phyloP scores from a whole-genome alignment of 2,113 vertebrate species.

The Hydropotes inermis region DNA sequence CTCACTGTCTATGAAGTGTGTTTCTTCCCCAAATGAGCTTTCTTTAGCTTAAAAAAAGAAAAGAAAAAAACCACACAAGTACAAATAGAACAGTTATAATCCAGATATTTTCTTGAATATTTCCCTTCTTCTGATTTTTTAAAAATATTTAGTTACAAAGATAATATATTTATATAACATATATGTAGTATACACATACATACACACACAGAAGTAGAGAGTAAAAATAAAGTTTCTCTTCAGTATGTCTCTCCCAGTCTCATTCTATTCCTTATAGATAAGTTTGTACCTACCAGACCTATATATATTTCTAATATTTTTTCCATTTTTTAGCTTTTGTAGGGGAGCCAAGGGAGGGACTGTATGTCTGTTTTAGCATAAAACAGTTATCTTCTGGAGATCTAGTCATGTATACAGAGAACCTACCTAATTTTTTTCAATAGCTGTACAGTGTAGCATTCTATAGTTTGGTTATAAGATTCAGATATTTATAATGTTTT shows the following conservation, averaged over 20 bases:
- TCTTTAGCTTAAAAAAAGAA: not conserved
- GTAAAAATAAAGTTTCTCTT: not conserved
- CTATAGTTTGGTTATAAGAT: not conserved
- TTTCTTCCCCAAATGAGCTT: not conserved
- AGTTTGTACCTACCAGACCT: not conserved
- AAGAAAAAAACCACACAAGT: not conserved
- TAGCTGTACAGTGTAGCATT: not conserved
- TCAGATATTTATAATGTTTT: not conserved
- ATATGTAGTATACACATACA: not conserved
- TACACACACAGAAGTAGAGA: not conserved
- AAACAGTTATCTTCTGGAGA: not conserved
- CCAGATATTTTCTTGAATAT: not conserved
- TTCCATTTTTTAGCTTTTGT: conserved; percentile 20
- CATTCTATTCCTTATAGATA: not conserved
- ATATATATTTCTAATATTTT: not conserved
- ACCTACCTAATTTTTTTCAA: not conserved
- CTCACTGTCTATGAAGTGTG: not conserved
- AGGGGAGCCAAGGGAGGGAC: not conserved
- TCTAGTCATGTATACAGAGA: not conserved
- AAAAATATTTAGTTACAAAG: not conserved
- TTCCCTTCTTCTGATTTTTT: not conserved
- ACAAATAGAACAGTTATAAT: conserved; percentile 19
- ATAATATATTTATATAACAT: not conserved
- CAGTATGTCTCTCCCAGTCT: not conserved
- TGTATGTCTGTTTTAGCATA: not conserved